These are phyloP conservation scores for Dryoscopus gambensis DNA, from an alignment of 2,113 vertebrate species.

Conservation along the genomic window DNA sequence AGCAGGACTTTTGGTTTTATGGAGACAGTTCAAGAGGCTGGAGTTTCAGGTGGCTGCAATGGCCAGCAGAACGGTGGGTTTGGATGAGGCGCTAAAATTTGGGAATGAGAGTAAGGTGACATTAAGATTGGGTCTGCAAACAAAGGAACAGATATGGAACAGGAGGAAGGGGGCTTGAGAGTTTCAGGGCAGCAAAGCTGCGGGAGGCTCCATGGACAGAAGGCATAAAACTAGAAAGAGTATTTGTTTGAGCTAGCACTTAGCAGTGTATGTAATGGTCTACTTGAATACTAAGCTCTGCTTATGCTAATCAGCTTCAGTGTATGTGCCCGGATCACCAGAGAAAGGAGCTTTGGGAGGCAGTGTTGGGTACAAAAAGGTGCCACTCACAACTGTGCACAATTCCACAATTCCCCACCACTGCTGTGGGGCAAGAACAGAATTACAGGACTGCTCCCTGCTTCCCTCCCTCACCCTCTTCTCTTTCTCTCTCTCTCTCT, in stretches of 20 bases:
- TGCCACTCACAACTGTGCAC: not conserved
- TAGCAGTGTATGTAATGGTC: not conserved
- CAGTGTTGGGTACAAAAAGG: not conserved
- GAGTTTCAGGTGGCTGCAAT: not conserved
- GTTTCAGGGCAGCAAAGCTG: not conserved
- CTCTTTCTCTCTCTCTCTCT: not conserved
- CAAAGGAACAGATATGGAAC: rapidly evolving
- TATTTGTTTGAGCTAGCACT: not conserved
- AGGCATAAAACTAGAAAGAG: not conserved
- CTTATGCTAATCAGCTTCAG: not conserved
- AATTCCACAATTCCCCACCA: not conserved
- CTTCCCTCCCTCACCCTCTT: not conserved
- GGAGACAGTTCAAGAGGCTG: not conserved
- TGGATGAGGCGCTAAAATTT: not conserved
- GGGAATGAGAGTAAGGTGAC: not conserved
- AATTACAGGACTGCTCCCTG: not conserved
- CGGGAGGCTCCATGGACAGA: rapidly evolving
- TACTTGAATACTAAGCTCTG: not conserved
- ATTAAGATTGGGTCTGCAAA: not conserved
- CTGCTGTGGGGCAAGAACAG: not conserved
- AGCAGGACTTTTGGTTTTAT: not conserved
- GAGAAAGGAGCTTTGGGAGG: not conserved
- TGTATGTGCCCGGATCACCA: not conserved
- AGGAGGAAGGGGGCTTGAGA: not conserved
- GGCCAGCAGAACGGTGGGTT: not conserved